A percentile compares a stretch with the other conserved stretches of the same genome.
Evolutionary conservation across 2,113 vertebrate genomes (phyloP).

Genomic region (Aegypius monachus): DNA sequence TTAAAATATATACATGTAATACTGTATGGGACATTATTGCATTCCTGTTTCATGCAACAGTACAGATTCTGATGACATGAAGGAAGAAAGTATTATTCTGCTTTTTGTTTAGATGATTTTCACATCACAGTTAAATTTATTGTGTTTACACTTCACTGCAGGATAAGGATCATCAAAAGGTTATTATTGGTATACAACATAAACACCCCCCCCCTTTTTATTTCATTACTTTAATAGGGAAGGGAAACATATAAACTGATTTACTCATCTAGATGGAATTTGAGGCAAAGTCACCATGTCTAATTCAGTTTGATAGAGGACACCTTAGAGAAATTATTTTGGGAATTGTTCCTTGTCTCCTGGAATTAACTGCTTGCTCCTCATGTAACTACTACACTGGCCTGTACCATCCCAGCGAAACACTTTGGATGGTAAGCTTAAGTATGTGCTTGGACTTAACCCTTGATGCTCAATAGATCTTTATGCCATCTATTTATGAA

Average conservation of each 20-base stretch:
- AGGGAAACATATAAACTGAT: neutral
- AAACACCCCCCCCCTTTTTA: accelerated
- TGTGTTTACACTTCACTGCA: conserved; percentile 26
- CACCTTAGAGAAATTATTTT: neutral
- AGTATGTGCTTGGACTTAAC: neutral
- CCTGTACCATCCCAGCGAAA: neutral
- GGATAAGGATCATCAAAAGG: neutral
- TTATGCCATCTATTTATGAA: neutral
- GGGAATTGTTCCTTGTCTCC: neutral
- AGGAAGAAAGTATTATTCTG: neutral
- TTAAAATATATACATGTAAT: neutral
- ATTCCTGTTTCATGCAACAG: neutral
- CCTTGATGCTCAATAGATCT: neutral
- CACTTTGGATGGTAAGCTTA: neutral
- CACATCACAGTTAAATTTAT: neutral
- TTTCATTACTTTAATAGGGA: neutral
- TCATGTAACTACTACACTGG: neutral
- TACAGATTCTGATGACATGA: neutral
- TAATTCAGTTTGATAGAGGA: neutral
- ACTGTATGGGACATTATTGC: neutral
- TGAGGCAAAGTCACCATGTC: neutral
- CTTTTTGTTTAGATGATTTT: neutral
- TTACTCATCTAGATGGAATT: neutral
- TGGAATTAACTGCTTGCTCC: neutral
- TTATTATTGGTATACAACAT: neutral